These are phyloP conservation scores for Tadarida brasiliensis DNA, from an alignment of 2,797 vertebrate genomes.

Conservation along the genomic window DNA sequence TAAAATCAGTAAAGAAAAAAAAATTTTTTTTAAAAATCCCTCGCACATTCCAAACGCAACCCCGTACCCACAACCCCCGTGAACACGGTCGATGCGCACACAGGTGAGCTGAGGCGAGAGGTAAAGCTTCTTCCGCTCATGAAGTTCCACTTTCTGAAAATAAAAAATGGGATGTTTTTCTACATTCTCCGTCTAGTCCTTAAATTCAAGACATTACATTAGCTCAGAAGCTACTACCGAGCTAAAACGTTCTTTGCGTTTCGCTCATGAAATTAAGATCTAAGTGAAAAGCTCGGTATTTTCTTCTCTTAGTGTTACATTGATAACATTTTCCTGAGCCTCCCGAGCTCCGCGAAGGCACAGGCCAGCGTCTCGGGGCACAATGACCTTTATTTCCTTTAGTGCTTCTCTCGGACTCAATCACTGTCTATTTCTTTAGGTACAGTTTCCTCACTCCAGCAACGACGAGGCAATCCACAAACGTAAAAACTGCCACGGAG, in stretches of 20 bases:
- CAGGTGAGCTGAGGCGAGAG: background rate
- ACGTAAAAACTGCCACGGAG: constrained; percentile 50
- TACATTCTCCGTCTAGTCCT: background rate
- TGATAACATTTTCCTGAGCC: background rate
- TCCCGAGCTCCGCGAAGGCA: background rate
- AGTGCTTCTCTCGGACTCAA: background rate
- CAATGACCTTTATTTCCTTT: background rate
- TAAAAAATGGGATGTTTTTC: background rate
- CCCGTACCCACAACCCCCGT: accelerated
- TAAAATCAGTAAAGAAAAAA: too few relatives aligned
- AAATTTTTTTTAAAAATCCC: too few relatives aligned
- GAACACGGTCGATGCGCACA: background rate
- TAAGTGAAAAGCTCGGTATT: too few relatives aligned
- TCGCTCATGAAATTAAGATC: background rate
- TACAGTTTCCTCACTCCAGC: background rate
- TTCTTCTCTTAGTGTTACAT: background rate
- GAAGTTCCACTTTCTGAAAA: background rate
- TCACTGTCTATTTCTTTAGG: background rate
- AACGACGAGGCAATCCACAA: constrained; percentile 55
- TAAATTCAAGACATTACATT: background rate
- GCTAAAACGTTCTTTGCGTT: background rate
- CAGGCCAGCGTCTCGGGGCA: background rate
- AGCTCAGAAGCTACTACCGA: background rate
- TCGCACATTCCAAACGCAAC: background rate
- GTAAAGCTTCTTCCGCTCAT: background rate